Evolutionary conservation across 1,140 invertebrate species (phyloP), one percentile per base, ranked within the genome.

Genomic region (Calephelis virginiensis): DNA sequence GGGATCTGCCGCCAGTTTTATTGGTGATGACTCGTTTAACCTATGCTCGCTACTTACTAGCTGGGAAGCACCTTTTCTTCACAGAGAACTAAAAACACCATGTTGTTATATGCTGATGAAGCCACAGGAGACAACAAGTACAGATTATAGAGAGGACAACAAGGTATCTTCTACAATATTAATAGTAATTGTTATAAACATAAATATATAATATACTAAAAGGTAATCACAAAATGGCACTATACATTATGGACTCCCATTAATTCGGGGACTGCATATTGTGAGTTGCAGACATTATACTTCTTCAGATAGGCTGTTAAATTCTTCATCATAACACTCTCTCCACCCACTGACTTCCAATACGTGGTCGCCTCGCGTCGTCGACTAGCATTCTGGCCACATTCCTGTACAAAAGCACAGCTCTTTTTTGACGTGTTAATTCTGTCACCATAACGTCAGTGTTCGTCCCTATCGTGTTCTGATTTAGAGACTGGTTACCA

Each of bases 311-410:
- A 85, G 1, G 64, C 67, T 0, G 75, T 71, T 9, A 88, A 49
- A 43, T 79, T 76, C 5, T 80, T 75, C 8, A 73, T 68, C 13
- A 86, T 80, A 9, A 86, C 77, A 7, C 71, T 63, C n/a, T 86
- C 83, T 8, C 85, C 87, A 38, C 74, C 73, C 7, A 82, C 68
- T 0, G 71, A 64, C 12, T 71, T 73, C 86, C 85, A 89, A 66
- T 82, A 82, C 6, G 59, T 63, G 0, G 56, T 13, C 0, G 81
- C 78, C 3, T 81, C 76, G 3, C 64, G 63, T 10, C 81, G 79
- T 7, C 80, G 13, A 1, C 10, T n/a, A 12, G 69, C 71, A 12
- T 62, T 72, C 66, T 85, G 83, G 11, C 82, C 85, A 68, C 85
- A 88, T 53, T 84, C 81, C 86, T 89, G 50, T 8, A 56, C 9